Percentiles rank a stretch among this genome's conserved stretches.
Evolutionary conservation across 1,140 invertebrate genomes (phyloP).

Genomic region (Alviniconcha marisindica): DNA sequence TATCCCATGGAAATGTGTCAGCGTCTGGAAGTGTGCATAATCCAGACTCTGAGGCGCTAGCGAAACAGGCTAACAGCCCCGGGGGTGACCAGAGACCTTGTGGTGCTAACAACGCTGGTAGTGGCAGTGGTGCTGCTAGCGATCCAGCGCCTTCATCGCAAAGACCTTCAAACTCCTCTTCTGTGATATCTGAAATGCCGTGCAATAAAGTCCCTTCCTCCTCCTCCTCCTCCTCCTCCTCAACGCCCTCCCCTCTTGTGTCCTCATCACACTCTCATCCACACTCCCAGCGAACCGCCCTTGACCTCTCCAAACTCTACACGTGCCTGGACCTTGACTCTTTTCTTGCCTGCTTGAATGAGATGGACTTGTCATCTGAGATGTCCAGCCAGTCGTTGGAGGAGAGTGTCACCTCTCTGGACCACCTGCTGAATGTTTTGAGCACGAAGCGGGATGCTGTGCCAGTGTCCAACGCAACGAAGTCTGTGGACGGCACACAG

Average conservation of each 20-base stretch:
- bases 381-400: conserved; percentile 3
- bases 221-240: background rate
- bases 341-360: conserved; percentile 44
- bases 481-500: background rate
- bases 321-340: conserved; percentile 41
- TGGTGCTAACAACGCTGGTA: background rate
- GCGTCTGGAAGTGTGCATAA: background rate
- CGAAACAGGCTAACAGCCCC: background rate
- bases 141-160: no score
- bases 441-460: background rate
- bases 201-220: conserved; percentile 22
- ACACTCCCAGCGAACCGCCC: background rate
- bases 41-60: background rate
- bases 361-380: conserved; percentile 16
- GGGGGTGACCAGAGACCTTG: background rate
- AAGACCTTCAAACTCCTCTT: background rate
- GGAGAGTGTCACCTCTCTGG: conserved; percentile 5
- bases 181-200: background rate
- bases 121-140: background rate
- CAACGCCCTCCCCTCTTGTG: background rate
- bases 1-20: conserved; percentile 33
- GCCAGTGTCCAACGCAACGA: background rate
- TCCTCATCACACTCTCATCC: background rate
- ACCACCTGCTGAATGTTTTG: background rate
- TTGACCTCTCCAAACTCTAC: conserved; percentile 39